Base-by-base conservation (phyloP, 2,888 invertebrate species). In the Caenorhabditis uteleia region DNA sequence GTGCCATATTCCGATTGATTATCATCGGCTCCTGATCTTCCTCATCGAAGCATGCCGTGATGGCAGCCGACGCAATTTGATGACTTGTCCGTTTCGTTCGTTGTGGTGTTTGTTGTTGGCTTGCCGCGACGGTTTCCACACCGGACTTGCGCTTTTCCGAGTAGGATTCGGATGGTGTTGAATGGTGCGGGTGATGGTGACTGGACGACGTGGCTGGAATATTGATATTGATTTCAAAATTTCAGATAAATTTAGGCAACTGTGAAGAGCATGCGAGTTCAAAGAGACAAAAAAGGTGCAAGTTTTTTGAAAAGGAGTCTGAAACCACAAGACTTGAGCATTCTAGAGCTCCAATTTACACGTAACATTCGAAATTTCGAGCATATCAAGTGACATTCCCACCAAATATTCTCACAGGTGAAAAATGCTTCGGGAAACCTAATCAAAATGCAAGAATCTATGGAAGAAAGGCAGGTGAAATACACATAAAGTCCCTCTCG, bases 11-110 rank as follows among this genome's bases (percentile, higher is more conserved):
- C 47, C 23, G 21, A 36, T 8, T 38, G n/a, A 6, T 16, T 27
- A 18, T 47, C 38, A 7, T 31, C 36, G 20, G 10, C n/a, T 18
- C 16, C 21, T 4, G 8, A 21, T 58, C 64, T n/a, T 64, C 64
- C 7, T 66, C 66, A 29, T 50, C 36, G 29, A 56, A 56, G 26
- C 51, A 56, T 4, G 51, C 55, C 14, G 59, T 38, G 21, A 66
- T 59, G 6, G 59, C 55, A 10, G 51, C 39, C 12, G 36, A 44
- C 0, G 65, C 65, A 38, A 55, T 33, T n/a, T 54, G 55, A 43
- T 57, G 56, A 40, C 59, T 59, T 4, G 58, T 40, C 36, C 65
- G 45, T 53, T 66, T 66, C 27, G 66, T 48, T 27, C 59, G 34
- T 45, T 57, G 57, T 6, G 47, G 47, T 14, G 55, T 55, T n/a